A percentile compares a stretch with the other conserved stretches of the same genome.
Evolutionary conservation across 2,888 invertebrate species (phyloP).

Genomic region (Drosophila paramelanica): DNA sequence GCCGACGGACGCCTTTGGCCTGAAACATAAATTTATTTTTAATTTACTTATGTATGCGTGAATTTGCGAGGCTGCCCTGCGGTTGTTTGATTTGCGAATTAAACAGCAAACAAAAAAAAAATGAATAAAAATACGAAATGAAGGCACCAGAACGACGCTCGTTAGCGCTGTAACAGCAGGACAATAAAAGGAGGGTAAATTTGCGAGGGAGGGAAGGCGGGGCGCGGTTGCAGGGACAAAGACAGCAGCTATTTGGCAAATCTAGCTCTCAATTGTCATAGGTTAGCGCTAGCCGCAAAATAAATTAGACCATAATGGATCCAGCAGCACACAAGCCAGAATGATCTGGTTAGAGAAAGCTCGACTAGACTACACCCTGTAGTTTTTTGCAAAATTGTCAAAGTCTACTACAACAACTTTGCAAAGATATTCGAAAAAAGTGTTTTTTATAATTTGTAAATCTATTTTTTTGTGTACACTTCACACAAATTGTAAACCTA

Average conservation of each 20-base stretch:
- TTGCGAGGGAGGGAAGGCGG: neutral
- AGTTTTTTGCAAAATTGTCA: neutral
- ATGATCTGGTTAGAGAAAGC: neutral
- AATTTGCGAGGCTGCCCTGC: constrained; percentile 67
- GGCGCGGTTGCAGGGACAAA: neutral
- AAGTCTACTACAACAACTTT: no score
- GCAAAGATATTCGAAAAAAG: no score
- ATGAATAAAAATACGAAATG: constrained; percentile 1
- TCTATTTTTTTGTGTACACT: no score
- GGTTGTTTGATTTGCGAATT: constrained; percentile 80
- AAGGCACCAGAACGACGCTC: constrained; percentile 32
- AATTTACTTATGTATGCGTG: constrained; percentile 79
- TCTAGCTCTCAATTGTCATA: constrained; percentile 49
- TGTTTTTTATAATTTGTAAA: no score
- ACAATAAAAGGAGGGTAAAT: neutral
- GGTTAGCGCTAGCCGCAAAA: no score
- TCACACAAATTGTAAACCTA: no score
- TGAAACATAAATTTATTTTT: constrained; percentile 78
- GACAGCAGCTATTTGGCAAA: neutral
- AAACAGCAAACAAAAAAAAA: constrained; percentile 52
- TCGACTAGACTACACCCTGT: neutral
- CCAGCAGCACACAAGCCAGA: neutral
- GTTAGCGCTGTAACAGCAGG: constrained; percentile 45
- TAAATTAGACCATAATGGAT: constrained; percentile 64
- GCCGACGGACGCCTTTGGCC: constrained; percentile 52